Evolutionary conservation across 2,797 vertebrate species (phyloP).

Genomic region (Phoeniculus purpureus): DNA sequence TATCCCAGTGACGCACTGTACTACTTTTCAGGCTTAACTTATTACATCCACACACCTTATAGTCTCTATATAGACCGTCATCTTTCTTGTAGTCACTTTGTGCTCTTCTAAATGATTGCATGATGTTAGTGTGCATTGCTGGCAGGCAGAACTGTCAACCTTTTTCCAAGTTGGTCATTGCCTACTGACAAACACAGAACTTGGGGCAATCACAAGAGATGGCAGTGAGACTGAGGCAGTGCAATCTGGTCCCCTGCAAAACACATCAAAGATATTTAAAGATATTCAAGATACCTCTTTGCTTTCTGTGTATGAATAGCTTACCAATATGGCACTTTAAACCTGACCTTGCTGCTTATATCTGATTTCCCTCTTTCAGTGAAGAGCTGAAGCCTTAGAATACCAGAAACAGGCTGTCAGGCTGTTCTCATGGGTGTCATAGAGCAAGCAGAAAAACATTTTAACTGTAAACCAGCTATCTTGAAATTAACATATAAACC

Average conservation of each 20-base stretch:
- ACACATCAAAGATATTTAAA: neutral
- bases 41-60: neutral
- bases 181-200: neutral
- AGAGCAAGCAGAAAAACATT: neutral
- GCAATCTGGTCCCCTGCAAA: neutral
- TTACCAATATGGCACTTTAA: neutral
- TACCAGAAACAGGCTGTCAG: neutral
- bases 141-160: neutral
- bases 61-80: fast-evolving
- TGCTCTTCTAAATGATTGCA: neutral
- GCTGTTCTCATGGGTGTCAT: neutral
- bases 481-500: neutral
- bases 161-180: neutral
- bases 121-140: fast-evolving
- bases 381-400: neutral
- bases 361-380: neutral
- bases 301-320: neutral
- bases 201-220: neutral
- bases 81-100: neutral
- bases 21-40: neutral
- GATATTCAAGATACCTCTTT: neutral
- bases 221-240: too few species aligned
- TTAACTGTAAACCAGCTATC: neutral
- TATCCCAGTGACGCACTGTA: neutral
- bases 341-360: neutral